These are phyloP conservation scores for Ormyrus labotus DNA, from an alignment of 2,888 invertebrate genomes.

Conservation along the genomic window DNA sequence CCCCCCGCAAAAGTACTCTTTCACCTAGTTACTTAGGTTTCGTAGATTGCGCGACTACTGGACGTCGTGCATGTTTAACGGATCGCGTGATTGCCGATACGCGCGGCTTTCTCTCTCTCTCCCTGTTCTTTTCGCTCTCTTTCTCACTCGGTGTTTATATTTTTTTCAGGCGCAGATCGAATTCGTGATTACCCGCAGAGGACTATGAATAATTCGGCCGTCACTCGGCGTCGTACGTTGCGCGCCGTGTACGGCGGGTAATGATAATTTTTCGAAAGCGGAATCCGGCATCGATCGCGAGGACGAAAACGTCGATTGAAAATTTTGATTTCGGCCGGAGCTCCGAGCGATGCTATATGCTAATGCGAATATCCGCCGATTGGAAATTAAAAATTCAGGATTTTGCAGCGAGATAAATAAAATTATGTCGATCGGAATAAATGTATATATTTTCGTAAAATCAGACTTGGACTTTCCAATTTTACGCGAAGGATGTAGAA, in stretches of 20 bases:
- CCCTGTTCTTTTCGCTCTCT: not conserved
- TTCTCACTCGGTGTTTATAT: slow-evolving; percentile 7
- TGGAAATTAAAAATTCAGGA: too few relatives aligned
- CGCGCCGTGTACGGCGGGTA: too few relatives aligned
- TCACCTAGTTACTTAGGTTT: slow-evolving; percentile 25
- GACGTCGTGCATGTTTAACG: slow-evolving; percentile 30
- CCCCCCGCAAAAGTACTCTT: not conserved
- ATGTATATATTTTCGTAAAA: too few relatives aligned
- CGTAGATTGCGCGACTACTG: slow-evolving; percentile 2
- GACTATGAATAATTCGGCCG: slow-evolving; percentile 17
- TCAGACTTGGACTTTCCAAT: too few relatives aligned
- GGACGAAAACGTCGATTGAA: too few relatives aligned
- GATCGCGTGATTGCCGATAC: slow-evolving; percentile 49
- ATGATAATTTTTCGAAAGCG: too few relatives aligned
- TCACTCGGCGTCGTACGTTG: not conserved
- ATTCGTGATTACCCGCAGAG: slow-evolving; percentile 11
- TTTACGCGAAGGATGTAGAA: too few relatives aligned
- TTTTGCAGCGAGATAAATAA: too few relatives aligned
- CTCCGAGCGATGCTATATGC: too few relatives aligned
- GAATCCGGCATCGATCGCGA: not conserved
- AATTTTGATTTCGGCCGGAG: too few relatives aligned
- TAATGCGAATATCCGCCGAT: not conserved
- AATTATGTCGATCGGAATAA: too few relatives aligned
- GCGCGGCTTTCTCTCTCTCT: not conserved
- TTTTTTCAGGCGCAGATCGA: slow-evolving; percentile 19